Percentiles rank a stretch among this genome's conserved stretches.
Conservation (phyloP, 2,888 invertebrate genomes). For the Sepioteuthis lessoniana region DNA sequence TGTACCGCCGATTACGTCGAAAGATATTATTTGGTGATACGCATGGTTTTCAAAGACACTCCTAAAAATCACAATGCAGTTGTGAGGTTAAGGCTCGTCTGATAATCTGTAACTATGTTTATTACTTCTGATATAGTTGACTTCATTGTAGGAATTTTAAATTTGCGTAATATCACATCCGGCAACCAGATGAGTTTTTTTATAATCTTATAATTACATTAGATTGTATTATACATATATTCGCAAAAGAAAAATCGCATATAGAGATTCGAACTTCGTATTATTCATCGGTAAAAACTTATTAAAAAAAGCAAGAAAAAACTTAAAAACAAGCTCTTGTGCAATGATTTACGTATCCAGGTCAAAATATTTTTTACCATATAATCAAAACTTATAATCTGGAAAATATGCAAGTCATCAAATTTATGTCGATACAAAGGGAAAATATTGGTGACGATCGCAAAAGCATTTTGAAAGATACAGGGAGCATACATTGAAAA, state of each 20-base stretch:
- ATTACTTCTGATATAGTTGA: background rate
- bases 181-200: background rate
- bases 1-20: too few species aligned
- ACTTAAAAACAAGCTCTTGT: background rate
- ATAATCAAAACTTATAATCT: background rate
- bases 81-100: too few species aligned
- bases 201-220: background rate
- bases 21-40: too few species aligned
- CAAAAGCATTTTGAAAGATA: background rate
- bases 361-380: background rate
- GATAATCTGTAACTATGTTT: background rate
- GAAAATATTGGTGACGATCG: background rate
- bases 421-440: background rate
- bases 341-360: background rate
- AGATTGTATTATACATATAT: too few species aligned
- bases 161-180: background rate
- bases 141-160: background rate
- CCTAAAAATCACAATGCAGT: too few species aligned
- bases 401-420: background rate
- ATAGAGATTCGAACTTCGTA: too few species aligned
- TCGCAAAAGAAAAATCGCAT: too few species aligned
- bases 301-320: too few species aligned
- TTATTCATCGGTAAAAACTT: background rate
- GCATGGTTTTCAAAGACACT: too few species aligned
- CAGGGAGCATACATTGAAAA: too few species aligned